Evolutionary conservation across 1,140 invertebrate species (phyloP), one percentile per base, ranked within the genome.

Genomic region (Drosophila nigromelanica): DNA sequence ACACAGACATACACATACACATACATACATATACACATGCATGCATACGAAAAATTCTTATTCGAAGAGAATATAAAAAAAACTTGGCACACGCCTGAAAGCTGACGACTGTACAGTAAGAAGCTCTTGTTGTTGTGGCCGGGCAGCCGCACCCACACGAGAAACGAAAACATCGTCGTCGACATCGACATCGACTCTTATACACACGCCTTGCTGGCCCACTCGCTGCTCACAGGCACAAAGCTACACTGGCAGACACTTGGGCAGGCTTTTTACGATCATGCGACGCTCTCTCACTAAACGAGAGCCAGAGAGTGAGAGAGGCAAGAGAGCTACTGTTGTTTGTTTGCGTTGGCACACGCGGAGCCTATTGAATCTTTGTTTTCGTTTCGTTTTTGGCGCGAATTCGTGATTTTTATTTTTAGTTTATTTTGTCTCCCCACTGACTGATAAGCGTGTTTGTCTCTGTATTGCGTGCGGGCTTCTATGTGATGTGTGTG

Each of bases 401-500:
- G 82, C 71, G 75, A 87, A 76, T 69, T 78, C 61, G 47, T 87
- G 67, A 67, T 81, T 68, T 78, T 86, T 86, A 86, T 85, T 85
- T 85, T 87, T 86, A 86, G 78, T 61, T 55, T 60, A 51, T 54
- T 67, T 67, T 48, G 59, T 78, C 62, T 68, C 50, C 55, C 54
- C 59, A 67, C 78, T 18, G n/a, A 18, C 18, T 86, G 82, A 86
- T 86, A 86, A 86, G 82, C 73, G 50, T 12, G n/a, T 12, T 30
- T 43, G 24, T 43, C 27, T 50, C 24, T 62, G 35, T 62, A 48
- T 35, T 52, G 14, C 21, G 14, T 56, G 47, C 52, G 67, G 45
- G 51, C 37, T 40, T 39, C 40, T 69, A 24, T 35, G 51, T 14
- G 24, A 18, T 18, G 18, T 18, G 18, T 18, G 18, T 2, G 18